Evolutionary conservation across 2,113 vertebrate species (phyloP).

Genomic region (Laterallus jamaicensis): DNA sequence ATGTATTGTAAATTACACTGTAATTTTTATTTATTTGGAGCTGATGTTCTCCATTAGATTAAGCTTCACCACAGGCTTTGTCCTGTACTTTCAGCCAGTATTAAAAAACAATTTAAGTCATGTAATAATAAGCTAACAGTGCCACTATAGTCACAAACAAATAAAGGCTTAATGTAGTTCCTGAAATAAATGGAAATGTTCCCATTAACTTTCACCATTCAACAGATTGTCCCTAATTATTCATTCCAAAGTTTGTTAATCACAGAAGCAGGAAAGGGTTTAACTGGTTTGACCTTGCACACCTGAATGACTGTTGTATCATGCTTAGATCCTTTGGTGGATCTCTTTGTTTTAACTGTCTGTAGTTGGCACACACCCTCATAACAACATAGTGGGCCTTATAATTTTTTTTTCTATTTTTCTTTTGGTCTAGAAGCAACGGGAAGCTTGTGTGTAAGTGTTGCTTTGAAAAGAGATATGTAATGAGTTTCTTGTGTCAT

Average conservation of each 20-base stretch:
- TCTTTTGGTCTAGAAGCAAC: not conserved
- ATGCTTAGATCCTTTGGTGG: not conserved
- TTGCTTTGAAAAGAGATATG: not conserved
- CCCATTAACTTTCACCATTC: not conserved
- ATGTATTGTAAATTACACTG: not conserved
- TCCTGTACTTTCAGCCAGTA: not conserved
- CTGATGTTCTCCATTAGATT: not conserved
- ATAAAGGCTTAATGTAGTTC: not conserved
- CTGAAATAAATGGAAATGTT: not conserved
- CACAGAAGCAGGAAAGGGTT: not conserved
- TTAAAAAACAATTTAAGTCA: not conserved
- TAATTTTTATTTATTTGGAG: not conserved
- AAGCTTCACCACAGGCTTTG: not conserved
- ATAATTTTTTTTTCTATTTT: not conserved
- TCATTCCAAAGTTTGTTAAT: not conserved
- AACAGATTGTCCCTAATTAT: constrained; percentile 7
- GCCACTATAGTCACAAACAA: not conserved
- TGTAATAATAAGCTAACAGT: not conserved
- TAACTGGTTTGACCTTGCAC: not conserved
- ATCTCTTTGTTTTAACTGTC: not conserved
- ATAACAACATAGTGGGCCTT: not conserved
- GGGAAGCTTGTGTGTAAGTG: not conserved
- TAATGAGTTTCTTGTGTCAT: not conserved
- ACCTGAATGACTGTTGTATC: not conserved
- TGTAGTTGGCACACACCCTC: not conserved